These are phyloP conservation scores for Oxyscelio sp. DNA, from an alignment of 2,888 invertebrate genomes.

Conservation along the genomic window DNA sequence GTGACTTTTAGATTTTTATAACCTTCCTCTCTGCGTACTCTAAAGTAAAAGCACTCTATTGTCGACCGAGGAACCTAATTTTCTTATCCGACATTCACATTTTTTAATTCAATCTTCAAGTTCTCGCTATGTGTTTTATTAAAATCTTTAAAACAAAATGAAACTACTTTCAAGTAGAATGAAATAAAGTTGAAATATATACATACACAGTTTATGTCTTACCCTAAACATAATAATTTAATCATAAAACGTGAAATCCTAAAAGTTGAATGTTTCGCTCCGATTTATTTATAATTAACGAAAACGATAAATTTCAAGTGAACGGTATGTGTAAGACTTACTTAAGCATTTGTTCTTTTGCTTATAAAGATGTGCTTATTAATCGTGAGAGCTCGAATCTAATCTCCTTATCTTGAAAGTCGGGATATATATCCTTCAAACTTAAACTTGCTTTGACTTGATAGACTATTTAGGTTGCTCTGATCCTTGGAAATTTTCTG, in stretches of 20 bases:
- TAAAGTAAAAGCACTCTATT: slow-evolving; percentile 47
- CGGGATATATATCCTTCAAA: slow-evolving; percentile 70
- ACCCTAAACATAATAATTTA: slow-evolving; percentile 26
- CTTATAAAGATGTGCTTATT: slow-evolving; percentile 57
- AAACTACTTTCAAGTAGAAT: slow-evolving; percentile 21
- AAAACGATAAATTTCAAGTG: slow-evolving; percentile 51
- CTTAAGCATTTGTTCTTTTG: slow-evolving; percentile 50
- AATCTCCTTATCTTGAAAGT: slow-evolving; percentile 71
- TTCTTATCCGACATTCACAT: slow-evolving; percentile 81
- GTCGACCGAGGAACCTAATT: slow-evolving; percentile 79
- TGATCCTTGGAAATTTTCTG: slow-evolving; percentile 71
- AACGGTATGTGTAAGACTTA: slow-evolving; percentile 34
- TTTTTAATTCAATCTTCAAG: slow-evolving; percentile 52
- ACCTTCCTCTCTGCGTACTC: slow-evolving; percentile 68
- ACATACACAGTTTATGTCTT: slow-evolving; percentile 26
- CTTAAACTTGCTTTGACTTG: slow-evolving; percentile 66
- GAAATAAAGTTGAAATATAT: slow-evolving; percentile 10
- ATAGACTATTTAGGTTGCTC: slow-evolving; percentile 65
- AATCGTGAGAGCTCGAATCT: slow-evolving; percentile 65
- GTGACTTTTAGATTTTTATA: slow-evolving; percentile 87
- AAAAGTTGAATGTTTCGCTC: slow-evolving; percentile 37
- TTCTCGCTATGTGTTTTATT: no score
- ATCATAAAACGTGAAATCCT: slow-evolving; percentile 23
- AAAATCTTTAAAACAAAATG: no score
- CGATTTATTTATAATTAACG: slow-evolving; percentile 49